Evolutionary conservation across 2,113 vertebrate species (phyloP).

Genomic region (Entelurus aequoreus): DNA sequence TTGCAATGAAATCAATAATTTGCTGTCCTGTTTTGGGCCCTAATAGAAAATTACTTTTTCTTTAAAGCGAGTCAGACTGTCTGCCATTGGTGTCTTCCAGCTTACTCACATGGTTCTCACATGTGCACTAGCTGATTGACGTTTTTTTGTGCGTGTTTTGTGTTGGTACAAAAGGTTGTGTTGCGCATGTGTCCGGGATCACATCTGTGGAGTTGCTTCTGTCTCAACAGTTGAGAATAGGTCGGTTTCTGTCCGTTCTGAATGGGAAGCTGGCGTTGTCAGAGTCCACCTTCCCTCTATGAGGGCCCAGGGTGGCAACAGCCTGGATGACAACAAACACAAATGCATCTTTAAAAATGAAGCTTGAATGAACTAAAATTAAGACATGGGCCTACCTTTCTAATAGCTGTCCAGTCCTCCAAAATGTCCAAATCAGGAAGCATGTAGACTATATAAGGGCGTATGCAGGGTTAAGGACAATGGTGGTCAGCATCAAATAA

Average conservation of each 20-base stretch:
- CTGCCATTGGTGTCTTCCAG: no score
- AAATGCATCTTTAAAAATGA: slow-evolving; percentile 2
- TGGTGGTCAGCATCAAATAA: neutral
- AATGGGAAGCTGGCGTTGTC: slow-evolving; percentile 55
- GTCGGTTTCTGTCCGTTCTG: slow-evolving; percentile 57
- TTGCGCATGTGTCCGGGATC: neutral
- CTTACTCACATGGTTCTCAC: no score
- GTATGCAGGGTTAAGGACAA: slow-evolving; percentile 75
- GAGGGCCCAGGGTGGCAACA: slow-evolving; percentile 87
- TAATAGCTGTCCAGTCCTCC: slow-evolving; percentile 97
- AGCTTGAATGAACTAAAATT: neutral
- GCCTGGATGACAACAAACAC: slow-evolving; percentile 68
- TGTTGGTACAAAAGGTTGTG: neutral
- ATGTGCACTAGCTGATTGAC: no score
- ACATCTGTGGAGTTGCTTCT: neutral
- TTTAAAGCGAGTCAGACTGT: no score
- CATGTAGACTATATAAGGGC: slow-evolving; percentile 97
- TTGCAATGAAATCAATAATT: neutral
- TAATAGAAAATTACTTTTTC: no score
- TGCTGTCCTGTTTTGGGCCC: neutral
- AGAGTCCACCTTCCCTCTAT: slow-evolving; percentile 81
- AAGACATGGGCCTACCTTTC: slow-evolving; percentile 74
- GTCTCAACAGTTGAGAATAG: slow-evolving; percentile 61
- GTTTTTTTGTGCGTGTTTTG: neutral
- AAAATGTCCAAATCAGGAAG: slow-evolving; percentile 93